Conservation (phyloP, 2,888 invertebrate genomes). For the Euphydryas editha region DNA sequence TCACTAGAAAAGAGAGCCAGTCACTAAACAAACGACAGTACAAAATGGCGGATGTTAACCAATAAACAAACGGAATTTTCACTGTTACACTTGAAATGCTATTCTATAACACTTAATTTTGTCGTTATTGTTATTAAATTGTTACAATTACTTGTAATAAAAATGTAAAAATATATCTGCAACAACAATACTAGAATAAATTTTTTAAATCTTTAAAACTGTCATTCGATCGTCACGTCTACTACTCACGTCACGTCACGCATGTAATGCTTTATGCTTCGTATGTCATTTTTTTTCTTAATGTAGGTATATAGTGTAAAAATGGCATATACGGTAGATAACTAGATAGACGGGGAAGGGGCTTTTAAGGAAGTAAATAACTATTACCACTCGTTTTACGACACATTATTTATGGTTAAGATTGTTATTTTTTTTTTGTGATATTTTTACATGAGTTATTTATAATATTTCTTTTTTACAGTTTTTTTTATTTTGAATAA, state of each 20-base stretch:
- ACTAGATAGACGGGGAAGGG: too few relatives aligned
- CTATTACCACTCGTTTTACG: too few relatives aligned
- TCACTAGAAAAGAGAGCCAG: conserved; percentile 74
- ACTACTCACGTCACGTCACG: conserved; percentile 56
- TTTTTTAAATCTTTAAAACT: conserved; percentile 71
- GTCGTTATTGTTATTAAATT: conserved; percentile 51
- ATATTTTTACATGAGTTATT: too few relatives aligned
- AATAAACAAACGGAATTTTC: conserved; percentile 82
- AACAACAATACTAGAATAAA: conserved; percentile 68
- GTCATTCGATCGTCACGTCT: conserved; percentile 77
- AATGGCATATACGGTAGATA: conserved; percentile 10
- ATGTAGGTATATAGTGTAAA: conserved; percentile 11
- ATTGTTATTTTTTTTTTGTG: too few relatives aligned
- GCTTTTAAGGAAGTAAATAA: too few relatives aligned
- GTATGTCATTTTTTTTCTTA: conserved; percentile 45
- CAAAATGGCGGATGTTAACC: conserved; percentile 84
- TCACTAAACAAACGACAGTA: conserved; percentile 84
- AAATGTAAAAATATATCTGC: conserved; percentile 72
- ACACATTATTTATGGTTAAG: too few relatives aligned
- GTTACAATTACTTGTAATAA: conserved; percentile 65
- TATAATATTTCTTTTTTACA: too few relatives aligned
- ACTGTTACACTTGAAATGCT: conserved; percentile 59
- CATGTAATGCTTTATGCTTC: conserved; percentile 51
- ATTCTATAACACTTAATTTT: conserved; percentile 60
- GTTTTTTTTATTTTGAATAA: too few relatives aligned